A percentile compares a stretch with the other conserved stretches of the same genome.
Conservation (phyloP, 2,888 invertebrate species). For the Spilarctia lutea region DNA sequence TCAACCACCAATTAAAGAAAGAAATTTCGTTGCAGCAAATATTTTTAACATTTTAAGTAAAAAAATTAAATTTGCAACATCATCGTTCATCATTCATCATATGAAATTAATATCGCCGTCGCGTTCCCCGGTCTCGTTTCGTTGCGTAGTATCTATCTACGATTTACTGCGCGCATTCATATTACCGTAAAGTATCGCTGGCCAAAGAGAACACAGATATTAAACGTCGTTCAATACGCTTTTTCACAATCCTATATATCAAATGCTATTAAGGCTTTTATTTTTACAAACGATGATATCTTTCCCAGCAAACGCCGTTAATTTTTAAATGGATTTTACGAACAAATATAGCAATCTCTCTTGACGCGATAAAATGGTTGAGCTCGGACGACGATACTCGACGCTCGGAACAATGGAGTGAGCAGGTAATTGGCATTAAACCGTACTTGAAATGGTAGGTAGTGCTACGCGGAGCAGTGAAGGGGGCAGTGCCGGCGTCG, state of each 20-base stretch:
- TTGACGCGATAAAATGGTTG: conserved; percentile 43
- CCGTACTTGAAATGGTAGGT: conserved; percentile 70
- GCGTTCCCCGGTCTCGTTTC: conserved; percentile 68
- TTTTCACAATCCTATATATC: conserved; percentile 28
- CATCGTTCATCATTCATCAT: conserved; percentile 85
- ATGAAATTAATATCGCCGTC: conserved; percentile 80
- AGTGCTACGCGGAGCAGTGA: conserved; percentile 61
- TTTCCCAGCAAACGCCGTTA: conserved; percentile 34
- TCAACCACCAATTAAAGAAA: conserved; percentile 41
- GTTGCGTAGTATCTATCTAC: conserved; percentile 74
- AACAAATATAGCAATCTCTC: conserved; percentile 56
- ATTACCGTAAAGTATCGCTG: conserved; percentile 70
- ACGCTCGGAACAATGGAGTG: conserved; percentile 70
- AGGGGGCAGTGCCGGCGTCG: conserved; percentile 44
- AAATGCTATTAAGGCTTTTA: conserved; percentile 36
- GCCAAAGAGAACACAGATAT: conserved; percentile 64
- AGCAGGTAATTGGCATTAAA: conserved; percentile 79
- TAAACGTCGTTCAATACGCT: conserved; percentile 62
- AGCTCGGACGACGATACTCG: conserved; percentile 63
- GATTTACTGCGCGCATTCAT: conserved; percentile 77
- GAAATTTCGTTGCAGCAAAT: conserved; percentile 56
- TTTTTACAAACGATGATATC: conserved; percentile 28
- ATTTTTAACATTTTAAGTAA: conserved; percentile 61
- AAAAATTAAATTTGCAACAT: conserved; percentile 78
- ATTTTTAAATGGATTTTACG: conserved; percentile 45